Conservation (phyloP, 64 coral and sea anemone genomes). For the Hydrozoanthus tunicans region DNA sequence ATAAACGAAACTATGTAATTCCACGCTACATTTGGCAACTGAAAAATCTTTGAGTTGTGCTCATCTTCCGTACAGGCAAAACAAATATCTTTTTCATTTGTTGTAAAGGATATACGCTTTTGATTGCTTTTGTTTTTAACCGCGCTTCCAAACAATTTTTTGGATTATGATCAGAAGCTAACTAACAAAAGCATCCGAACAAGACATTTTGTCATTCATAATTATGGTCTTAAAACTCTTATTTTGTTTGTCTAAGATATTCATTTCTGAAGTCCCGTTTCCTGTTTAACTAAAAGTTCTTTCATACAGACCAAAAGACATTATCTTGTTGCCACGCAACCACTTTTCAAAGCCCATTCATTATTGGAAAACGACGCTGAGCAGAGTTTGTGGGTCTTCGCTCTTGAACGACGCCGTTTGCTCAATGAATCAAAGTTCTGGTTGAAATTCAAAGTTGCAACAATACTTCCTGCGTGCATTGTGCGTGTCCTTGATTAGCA, state of each 20-base stretch:
- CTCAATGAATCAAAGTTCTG: neutral
- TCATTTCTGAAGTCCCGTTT: conserved; percentile 22
- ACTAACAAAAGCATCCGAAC: neutral
- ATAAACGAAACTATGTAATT: too few relatives aligned
- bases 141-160: neutral
- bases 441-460: neutral
- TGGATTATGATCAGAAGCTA: neutral
- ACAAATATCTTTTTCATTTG: too few relatives aligned
- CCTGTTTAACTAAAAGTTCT: conserved; percentile 26
- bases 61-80: too few relatives aligned
- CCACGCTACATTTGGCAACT: too few relatives aligned
- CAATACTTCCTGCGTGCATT: neutral
- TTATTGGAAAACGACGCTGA: conserved; percentile 18
- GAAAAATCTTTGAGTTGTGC: too few relatives aligned
- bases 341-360: conserved; percentile 9
- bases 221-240: conserved; percentile 9
- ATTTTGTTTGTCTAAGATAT: conserved; percentile 34
- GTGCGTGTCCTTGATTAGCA: neutral
- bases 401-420: neutral
- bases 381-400: neutral
- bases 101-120: neutral
- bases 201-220: conserved; percentile 18
- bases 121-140: neutral
- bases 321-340: conserved; percentile 16
- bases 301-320: conserved; percentile 8